phyloP scores from a whole-genome alignment of 2,797 vertebrate genomes.

The Gila robusta region DNA sequence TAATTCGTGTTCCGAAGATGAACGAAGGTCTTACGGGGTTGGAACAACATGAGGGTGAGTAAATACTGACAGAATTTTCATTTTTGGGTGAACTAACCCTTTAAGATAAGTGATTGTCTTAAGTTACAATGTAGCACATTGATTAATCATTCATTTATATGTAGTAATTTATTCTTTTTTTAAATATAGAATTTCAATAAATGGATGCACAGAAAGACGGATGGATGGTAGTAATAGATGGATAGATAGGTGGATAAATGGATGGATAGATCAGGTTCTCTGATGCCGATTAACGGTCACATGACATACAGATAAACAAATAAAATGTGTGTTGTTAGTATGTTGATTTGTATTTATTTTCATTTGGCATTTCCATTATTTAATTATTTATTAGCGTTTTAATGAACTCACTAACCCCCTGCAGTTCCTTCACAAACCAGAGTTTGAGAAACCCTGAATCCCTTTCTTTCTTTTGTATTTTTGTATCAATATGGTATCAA shows the following conservation, averaged over 20 bases:
- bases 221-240: too few species aligned
- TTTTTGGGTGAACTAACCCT: too few species aligned
- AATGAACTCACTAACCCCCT: not conserved
- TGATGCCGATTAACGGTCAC: not conserved
- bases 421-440: not conserved
- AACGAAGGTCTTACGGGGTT: too few species aligned
- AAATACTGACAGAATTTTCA: too few species aligned
- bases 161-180: not conserved
- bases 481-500: not conserved
- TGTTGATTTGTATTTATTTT: not conserved
- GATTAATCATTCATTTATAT: not conserved
- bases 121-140: not conserved
- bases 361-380: not conserved
- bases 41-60: too few species aligned
- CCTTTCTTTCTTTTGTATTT: not conserved
- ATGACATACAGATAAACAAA: not conserved
- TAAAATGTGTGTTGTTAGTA: not conserved
- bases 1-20: too few species aligned
- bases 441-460: not conserved
- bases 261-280: not conserved
- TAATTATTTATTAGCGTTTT: not conserved
- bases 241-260: too few species aligned
- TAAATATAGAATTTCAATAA: too few species aligned
- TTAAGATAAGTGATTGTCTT: not conserved
- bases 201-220: not conserved